Conservation (phyloP, 2,113 vertebrate genomes). For the Gila orcuttii region DNA sequence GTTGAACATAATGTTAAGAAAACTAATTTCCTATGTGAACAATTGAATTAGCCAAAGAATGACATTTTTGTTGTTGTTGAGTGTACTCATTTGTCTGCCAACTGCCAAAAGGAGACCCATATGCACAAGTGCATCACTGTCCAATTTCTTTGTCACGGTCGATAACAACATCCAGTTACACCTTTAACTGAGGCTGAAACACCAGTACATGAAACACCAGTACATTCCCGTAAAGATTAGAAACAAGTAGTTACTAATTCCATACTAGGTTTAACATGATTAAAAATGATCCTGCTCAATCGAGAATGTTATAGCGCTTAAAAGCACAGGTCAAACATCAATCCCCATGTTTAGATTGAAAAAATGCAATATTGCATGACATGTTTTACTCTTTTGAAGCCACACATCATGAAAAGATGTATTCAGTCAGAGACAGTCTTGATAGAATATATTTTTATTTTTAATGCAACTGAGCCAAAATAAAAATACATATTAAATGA, state of each 20-base stretch:
- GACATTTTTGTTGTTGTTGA: not conserved
- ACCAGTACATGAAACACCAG: not conserved
- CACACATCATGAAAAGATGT: not conserved
- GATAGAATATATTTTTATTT: not conserved
- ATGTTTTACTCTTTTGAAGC: not conserved
- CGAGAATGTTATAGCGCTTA: not conserved
- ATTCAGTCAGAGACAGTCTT: not conserved
- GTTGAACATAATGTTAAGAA: not conserved
- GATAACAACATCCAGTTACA: not conserved
- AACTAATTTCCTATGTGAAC: not conserved
- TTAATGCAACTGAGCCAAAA: not conserved
- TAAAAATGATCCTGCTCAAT: not conserved
- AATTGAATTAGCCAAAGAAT: not conserved
- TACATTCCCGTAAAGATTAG: not conserved
- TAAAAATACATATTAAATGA: not conserved
- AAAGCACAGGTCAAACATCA: not conserved
- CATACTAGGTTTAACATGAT: not conserved
- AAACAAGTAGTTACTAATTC: not conserved
- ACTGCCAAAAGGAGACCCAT: not conserved
- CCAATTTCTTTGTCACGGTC: not conserved
- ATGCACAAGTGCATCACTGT: conserved; percentile 5
- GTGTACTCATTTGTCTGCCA: not conserved
- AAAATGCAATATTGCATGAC: not conserved
- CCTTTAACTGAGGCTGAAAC: not conserved
- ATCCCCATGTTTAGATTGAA: not conserved